Base-by-base conservation (phyloP, 2,888 invertebrate genomes). In the Gastrophysa polygoni region DNA sequence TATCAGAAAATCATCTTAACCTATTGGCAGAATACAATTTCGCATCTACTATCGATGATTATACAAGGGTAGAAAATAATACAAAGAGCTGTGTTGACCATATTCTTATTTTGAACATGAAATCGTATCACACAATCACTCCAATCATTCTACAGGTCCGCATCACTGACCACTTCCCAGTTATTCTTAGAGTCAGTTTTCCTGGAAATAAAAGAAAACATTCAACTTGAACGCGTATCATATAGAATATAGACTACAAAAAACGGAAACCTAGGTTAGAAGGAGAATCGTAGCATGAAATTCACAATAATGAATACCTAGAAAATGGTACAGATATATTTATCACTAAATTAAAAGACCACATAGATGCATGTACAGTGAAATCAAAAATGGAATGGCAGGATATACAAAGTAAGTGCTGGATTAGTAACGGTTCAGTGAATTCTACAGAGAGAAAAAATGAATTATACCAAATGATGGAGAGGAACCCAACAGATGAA, bases 131-230 rank as follows among this genome's bases (percentile, higher is more conserved):
- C n/a, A n/a, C n/a, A n/a, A n/a, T n/a, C 43, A 43, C 43, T 43
- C n/a, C 43, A 43, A 43, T 43, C n/a, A 43, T 43, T 43, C 43
- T 43, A 43, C 43, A 43, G 43, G 43, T 43, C 43, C 43, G n/a
- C 43, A 43, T 43, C 43, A 43, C 43, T 43, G 43, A 43, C 43
- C 43, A 43, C 43, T 43, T 7, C 43, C 43, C 43, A 43, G 43
- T 16, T 43, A 5, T 43, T 16, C 43, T 43, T n/a, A 43, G 11
- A 43, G 16, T 43, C 14, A 43, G 16, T 5, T 43, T 16, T 43
- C 43, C 43, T 43, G 43, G 5, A 43, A 43, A 43, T 43, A 43
- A 43, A 43, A 43, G n/a, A n/a, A n/a, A 43, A 16, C 43, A 43
- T 43, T 7, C 11, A 43, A 43, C n/a, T 16, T 4, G 5, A 16